Conservation (phyloP, 2,113 vertebrate species). For the Myotis yumanensis region DNA sequence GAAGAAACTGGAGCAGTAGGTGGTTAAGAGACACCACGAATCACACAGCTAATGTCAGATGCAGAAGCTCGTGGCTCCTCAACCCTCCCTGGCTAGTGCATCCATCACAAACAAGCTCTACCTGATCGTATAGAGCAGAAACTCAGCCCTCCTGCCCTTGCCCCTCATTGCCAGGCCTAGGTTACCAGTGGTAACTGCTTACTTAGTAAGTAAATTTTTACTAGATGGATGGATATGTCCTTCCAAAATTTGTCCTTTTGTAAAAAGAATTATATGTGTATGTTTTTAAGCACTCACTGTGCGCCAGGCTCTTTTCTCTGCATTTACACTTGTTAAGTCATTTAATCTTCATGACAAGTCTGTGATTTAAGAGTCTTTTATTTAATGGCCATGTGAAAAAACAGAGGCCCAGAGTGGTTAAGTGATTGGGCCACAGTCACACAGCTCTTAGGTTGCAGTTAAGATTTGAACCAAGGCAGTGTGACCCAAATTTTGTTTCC, state of each 20-base stretch:
- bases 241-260: slow-evolving; percentile 32
- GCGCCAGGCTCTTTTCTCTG: background rate
- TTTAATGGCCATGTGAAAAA: background rate
- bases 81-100: background rate
- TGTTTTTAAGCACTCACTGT: slow-evolving; percentile 2
- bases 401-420: background rate
- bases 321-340: background rate
- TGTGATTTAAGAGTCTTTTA: background rate
- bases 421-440: background rate
- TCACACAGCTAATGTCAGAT: background rate
- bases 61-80: background rate
- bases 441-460: background rate
- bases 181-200: slow-evolving; percentile 30
- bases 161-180: too few relatives aligned
- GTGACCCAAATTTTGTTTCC: background rate
- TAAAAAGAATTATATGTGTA: background rate
- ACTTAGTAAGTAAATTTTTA: slow-evolving; percentile 53
- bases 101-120: background rate
- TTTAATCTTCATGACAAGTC: background rate
- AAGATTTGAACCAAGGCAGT: background rate
- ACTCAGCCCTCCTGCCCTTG: background rate
- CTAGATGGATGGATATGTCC: background rate
- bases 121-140: background rate
- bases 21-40: too few relatives aligned
- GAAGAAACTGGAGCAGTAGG: too few relatives aligned